Evolutionary conservation across 2,113 vertebrate genomes (phyloP).

Genomic region (Rhegmatorhina hoffmannsi): DNA sequence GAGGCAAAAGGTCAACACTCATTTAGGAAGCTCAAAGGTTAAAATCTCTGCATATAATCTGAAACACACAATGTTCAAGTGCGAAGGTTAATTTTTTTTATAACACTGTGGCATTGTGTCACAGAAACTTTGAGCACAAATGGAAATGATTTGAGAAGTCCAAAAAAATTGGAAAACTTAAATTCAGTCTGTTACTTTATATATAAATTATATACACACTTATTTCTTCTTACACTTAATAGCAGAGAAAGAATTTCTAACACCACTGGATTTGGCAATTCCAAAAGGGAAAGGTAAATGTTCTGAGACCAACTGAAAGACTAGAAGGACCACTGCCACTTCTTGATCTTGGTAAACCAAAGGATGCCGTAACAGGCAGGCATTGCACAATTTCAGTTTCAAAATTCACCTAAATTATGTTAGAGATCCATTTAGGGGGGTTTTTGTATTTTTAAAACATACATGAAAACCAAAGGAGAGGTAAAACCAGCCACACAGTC

Average conservation of each 20-base stretch:
- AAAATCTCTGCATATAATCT: conserved; percentile 35
- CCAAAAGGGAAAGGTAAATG: conserved; percentile 13
- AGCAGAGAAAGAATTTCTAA: conserved; percentile 38
- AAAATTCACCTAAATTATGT: conserved; percentile 1
- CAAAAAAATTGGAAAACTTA: conserved; percentile 13
- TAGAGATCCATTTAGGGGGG: neutral
- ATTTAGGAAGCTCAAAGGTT: conserved; percentile 22
- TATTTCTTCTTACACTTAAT: conserved; percentile 43
- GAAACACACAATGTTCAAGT: conserved; percentile 50
- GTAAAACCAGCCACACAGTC: neutral
- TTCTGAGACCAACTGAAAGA: neutral
- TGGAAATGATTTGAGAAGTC: conserved; percentile 54
- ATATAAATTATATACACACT: neutral
- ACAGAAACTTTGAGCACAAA: conserved; percentile 64
- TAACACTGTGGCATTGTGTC: conserved; percentile 53
- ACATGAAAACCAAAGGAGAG: neutral
- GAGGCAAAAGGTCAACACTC: neutral
- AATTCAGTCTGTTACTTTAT: neutral
- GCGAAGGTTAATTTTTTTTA: conserved; percentile 56
- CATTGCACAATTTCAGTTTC: neutral
- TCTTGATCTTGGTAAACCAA: neutral
- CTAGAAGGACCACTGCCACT: neutral
- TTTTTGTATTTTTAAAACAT: neutral
- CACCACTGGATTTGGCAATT: neutral
- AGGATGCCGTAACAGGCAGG: neutral